A percentile compares a stretch with the other conserved stretches of the same genome.
phyloP scores from a whole-genome alignment of 2,797 vertebrate genomes.

The Valencia hispanica region DNA sequence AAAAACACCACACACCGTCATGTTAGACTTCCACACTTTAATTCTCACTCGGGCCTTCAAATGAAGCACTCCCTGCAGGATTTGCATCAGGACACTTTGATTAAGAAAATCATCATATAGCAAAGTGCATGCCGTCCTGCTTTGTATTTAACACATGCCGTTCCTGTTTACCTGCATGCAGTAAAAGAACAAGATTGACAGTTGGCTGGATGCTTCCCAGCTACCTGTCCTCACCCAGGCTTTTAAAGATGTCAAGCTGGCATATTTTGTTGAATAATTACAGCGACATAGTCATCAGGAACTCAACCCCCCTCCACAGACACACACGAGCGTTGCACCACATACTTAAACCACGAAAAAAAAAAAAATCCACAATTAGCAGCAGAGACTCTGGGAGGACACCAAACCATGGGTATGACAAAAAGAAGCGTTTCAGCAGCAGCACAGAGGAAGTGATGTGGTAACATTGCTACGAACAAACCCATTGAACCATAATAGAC shows the following conservation, averaged over 20 bases:
- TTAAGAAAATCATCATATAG: constrained; percentile 53
- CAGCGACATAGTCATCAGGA: constrained; percentile 17
- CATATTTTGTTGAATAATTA: constrained; percentile 6
- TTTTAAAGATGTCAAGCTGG: constrained; percentile 13
- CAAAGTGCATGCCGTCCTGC: constrained; percentile 28
- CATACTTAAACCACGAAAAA: constrained; percentile 18
- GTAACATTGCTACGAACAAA: neutral
- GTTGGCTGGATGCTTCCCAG: neutral
- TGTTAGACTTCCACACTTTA: constrained; percentile 1
- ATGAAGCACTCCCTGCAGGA: constrained; percentile 19
- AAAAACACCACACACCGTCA: neutral
- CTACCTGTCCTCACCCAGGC: neutral
- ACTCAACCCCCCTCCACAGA: constrained; percentile 30
- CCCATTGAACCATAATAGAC: neutral
- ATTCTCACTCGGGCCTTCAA: neutral
- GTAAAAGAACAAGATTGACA: neutral
- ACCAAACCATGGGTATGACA: constrained; percentile 15
- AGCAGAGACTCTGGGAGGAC: neutral
- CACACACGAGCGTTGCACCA: no score
- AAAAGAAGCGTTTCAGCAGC: neutral
- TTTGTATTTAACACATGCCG: constrained; percentile 17
- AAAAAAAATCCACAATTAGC: constrained; percentile 9
- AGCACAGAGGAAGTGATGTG: neutral
- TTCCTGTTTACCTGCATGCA: constrained; percentile 24
- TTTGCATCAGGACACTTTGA: constrained; percentile 45